phyloP scores from a whole-genome alignment of 2,113 vertebrate species.

The Chionodraco myersi region DNA sequence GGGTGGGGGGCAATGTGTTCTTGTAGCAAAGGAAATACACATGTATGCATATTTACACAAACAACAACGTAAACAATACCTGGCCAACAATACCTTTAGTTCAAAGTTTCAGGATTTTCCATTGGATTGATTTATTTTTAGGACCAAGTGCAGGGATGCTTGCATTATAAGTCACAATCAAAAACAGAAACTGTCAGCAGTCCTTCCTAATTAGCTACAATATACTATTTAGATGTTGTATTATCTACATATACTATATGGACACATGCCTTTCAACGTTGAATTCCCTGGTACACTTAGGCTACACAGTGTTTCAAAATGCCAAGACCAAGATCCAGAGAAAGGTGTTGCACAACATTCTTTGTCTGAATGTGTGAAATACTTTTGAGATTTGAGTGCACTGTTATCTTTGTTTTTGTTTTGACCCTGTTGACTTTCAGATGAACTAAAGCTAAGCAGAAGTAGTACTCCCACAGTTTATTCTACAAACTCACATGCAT shows the following conservation, averaged over 20 bases:
- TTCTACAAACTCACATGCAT: neutral
- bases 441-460: conserved; percentile 25
- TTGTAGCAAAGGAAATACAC: too few species aligned
- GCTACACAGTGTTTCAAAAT: neutral
- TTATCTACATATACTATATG: too few species aligned
- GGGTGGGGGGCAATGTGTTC: too few species aligned
- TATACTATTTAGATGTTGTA: neutral
- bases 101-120: neutral
- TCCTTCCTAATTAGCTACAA: neutral
- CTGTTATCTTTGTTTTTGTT: conserved; percentile 24
- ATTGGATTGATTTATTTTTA: neutral
- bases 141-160: neutral
- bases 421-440: conserved; percentile 13
- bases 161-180: neutral
- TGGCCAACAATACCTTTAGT: neutral
- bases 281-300: neutral
- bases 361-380: conserved; percentile 2
- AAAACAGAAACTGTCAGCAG: neutral
- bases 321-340: neutral
- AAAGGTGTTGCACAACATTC: conserved; percentile 1
- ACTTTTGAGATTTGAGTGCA: conserved; percentile 1
- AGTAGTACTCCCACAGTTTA: neutral
- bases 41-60: conserved; percentile 26
- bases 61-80: conserved; percentile 21
- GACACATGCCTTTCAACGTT: neutral